phyloP scores from a whole-genome alignment of 2,888 invertebrate genomes.

The Troides aeacus region DNA sequence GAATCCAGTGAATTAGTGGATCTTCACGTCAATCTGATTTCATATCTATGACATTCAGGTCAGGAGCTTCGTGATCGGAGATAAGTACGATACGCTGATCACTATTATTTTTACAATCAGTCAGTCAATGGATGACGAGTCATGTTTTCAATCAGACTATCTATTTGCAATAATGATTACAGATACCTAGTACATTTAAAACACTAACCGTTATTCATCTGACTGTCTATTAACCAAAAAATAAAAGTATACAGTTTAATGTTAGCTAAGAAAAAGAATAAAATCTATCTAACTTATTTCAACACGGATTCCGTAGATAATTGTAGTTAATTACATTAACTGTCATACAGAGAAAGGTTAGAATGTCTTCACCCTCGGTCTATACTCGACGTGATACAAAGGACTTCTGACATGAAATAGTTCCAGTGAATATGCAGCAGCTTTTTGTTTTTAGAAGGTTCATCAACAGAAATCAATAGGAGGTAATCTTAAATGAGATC shows the following conservation, averaged over 20 bases:
- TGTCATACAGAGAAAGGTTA: too few species aligned
- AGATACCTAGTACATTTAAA: constrained; percentile 18
- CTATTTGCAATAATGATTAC: constrained; percentile 30
- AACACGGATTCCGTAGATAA: constrained; percentile 5
- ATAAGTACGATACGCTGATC: constrained; percentile 59
- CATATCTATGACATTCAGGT: constrained; percentile 69
- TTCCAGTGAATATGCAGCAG: too few species aligned
- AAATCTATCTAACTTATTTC: neutral
- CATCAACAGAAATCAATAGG: too few species aligned
- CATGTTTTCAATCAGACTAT: constrained; percentile 55
- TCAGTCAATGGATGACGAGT: constrained; percentile 63
- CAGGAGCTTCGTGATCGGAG: constrained; percentile 63
- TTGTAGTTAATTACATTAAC: constrained; percentile 8
- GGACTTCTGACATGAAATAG: too few species aligned
- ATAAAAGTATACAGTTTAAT: neutral
- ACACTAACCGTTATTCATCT: constrained; percentile 15
- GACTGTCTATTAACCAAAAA: constrained; percentile 9
- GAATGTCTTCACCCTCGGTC: too few species aligned
- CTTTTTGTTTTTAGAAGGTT: too few species aligned
- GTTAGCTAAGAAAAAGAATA: constrained; percentile 6
- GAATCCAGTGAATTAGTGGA: constrained; percentile 53
- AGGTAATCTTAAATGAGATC: too few species aligned
- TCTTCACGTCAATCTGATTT: constrained; percentile 68
- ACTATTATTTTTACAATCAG: constrained; percentile 66
- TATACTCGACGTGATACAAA: too few species aligned